Evolutionary conservation across 2,113 vertebrate species (phyloP).

Genomic region (Oreochromis tanganicae): DNA sequence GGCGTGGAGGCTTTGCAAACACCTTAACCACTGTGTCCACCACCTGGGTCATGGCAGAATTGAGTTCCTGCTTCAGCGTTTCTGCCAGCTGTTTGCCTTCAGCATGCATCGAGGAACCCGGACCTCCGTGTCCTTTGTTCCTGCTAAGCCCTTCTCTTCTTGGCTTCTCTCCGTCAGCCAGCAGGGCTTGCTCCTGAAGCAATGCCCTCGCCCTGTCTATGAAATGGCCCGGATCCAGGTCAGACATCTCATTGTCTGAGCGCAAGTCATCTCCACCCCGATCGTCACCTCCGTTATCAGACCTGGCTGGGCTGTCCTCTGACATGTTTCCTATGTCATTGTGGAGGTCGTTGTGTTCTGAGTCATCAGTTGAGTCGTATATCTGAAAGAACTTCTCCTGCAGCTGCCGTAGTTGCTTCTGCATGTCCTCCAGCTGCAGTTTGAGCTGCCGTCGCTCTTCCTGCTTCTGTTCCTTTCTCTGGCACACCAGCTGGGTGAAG

Average conservation of each 20-base stretch:
- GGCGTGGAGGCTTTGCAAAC: conserved; percentile 90
- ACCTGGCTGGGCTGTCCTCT: conserved; percentile 87
- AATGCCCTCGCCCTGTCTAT: conserved; percentile 86
- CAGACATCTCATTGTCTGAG: conserved; percentile 89
- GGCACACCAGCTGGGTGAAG: conserved; percentile 95
- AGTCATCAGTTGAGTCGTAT: conserved; percentile 98
- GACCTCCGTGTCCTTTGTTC: conserved; percentile 81
- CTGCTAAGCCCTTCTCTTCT: conserved; percentile 81
- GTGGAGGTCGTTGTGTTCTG: conserved; percentile 82
- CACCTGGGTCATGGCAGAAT: conserved; percentile 96
- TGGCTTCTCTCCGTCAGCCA: conserved; percentile 78
- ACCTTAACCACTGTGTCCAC: conserved; percentile 99
- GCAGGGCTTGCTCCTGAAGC: conserved; percentile 84
- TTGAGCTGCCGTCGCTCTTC: conserved; percentile 97
- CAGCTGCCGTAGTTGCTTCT: conserved; percentile 98
- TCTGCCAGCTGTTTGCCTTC: conserved; percentile 96
- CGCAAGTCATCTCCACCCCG: conserved; percentile 73
- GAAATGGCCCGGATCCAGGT: conserved; percentile 90
- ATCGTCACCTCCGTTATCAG: conserved; percentile 75
- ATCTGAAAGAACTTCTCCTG: conserved; percentile 99
- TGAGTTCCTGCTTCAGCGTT: conserved; percentile 95
- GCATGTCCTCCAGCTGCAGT: conserved; percentile 99
- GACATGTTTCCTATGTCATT: conserved; percentile 91
- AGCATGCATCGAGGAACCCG: conserved; percentile 78
- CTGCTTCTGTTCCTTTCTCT: conserved; percentile 93